A percentile compares a stretch with the other conserved stretches of the same genome.
Evolutionary conservation across 2,113 vertebrate genomes (phyloP).

Genomic region (Furnarius figulus): DNA sequence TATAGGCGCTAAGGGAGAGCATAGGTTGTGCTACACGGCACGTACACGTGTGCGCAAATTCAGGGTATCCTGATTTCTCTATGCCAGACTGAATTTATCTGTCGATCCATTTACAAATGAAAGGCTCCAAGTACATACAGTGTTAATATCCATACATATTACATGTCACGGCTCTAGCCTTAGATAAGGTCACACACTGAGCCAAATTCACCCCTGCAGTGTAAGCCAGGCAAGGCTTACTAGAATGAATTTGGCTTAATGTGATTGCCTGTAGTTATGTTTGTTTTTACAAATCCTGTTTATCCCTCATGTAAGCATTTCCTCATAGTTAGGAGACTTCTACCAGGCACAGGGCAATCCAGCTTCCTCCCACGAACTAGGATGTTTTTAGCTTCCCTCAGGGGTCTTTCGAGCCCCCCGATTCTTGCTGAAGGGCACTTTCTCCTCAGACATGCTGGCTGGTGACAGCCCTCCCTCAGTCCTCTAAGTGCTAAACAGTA

Average conservation of each 20-base stretch:
- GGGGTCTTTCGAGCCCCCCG: background rate
- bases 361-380: background rate
- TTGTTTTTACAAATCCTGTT: conserved; percentile 52
- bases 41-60: background rate
- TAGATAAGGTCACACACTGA: conserved; percentile 21
- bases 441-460: background rate
- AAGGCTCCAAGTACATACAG: background rate
- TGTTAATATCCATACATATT: conserved; percentile 15
- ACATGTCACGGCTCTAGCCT: background rate
- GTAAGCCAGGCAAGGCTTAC: background rate
- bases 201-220: conserved; percentile 5
- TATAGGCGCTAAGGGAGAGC: background rate
- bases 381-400: background rate
- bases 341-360: background rate
- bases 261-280: background rate
- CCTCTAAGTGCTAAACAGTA: background rate
- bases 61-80: background rate
- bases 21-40: conserved; percentile 13
- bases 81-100: background rate
- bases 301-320: background rate
- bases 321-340: background rate
- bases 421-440: background rate
- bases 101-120: background rate
- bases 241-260: background rate
- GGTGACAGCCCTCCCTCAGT: background rate